Evolutionary conservation across 2,113 vertebrate genomes (phyloP), one percentile per base, ranked within the genome.

Genomic region (Lutjanus erythropterus): DNA sequence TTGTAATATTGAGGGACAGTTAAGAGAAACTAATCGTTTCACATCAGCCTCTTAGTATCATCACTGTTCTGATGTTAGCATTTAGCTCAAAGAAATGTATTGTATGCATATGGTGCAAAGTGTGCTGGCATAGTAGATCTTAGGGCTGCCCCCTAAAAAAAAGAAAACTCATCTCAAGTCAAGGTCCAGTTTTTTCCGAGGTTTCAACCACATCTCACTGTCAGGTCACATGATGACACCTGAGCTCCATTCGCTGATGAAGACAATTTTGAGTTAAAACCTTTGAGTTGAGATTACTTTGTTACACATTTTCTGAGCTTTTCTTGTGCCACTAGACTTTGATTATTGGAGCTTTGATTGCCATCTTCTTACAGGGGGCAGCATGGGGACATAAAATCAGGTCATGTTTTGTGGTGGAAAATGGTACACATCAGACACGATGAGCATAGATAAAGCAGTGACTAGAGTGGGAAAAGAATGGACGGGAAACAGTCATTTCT

Each of bases 401-500:
- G 2, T 6, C 1, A 27, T n/a, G 11, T 46, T 19, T 59, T 47
- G 9, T 59, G 23, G 21, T 61, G 16, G 41, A 33, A 23, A 23
- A 14, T 39, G 33, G 37, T 21, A 15, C 6, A 35, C 23, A 18
- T 44, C 31, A 58, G 19, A 8, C 31, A n/a, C 0, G 18, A 16
- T 9, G 11, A 71, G 25, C n/a, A 61, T 12, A 31, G 29, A 47
- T 33, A 49, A 23, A 18, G 19, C 8, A 41, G 53, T 41, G 29
- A 21, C 4, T 21, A 21, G 27, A 50, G 27, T 61, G 27, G n/a
- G 44, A 44, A 42, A 4, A 33, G 15, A 9, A 77, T 21, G 19
- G 15, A 35, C 62, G 15, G 25, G 29, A 49, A 76, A 31, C 52
- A 67, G 11, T 29, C 3, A 33, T 70, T 78, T 61, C 39, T 73